These are phyloP conservation scores for Takifugu rubripes DNA, from an alignment of 2,797 vertebrate genomes.

Conservation along the genomic window DNA sequence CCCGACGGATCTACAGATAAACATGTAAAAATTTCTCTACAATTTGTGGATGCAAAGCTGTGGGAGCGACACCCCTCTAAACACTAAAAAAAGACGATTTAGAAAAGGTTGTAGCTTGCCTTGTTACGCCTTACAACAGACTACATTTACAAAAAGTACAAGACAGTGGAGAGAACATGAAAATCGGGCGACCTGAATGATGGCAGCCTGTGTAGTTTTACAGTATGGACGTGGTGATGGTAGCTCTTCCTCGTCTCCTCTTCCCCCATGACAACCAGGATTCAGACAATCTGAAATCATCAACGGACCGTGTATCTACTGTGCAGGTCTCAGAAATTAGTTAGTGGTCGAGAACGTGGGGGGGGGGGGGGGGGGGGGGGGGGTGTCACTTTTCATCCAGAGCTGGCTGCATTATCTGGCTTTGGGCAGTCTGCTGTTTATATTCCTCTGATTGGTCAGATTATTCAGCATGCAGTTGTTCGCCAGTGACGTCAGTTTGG, in stretches of 20 bases:
- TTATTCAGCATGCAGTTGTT: slow-evolving; percentile 76
- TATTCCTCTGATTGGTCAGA: slow-evolving; percentile 65
- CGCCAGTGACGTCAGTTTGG: slow-evolving; percentile 67
- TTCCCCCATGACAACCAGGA: slow-evolving; percentile 13
- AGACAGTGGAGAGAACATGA: too few relatives aligned
- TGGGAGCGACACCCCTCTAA: slow-evolving; percentile 8
- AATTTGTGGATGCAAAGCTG: slow-evolving; percentile 20
- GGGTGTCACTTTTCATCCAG: not conserved
- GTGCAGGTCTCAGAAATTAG: slow-evolving; percentile 10
- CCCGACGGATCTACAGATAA: slow-evolving; percentile 2
- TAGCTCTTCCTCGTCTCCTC: too few relatives aligned
- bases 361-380: not conserved
- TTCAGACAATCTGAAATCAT: slow-evolving; percentile 46
- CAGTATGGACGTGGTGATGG: not conserved
- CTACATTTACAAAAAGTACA: slow-evolving; percentile 21
- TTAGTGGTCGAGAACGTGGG: slow-evolving; percentile 5
- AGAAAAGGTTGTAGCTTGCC: slow-evolving; percentile 1
- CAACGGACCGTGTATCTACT: slow-evolving; percentile 25
- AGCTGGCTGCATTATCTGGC: slow-evolving; percentile 65
- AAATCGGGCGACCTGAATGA: too few relatives aligned
- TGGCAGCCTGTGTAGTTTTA: not conserved
- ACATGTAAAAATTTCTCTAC: not conserved
- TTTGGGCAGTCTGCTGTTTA: slow-evolving; percentile 67
- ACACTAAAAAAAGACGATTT: slow-evolving; percentile 9
- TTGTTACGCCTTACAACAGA: slow-evolving; percentile 17